Evolutionary conservation across 2,888 invertebrate genomes (phyloP).

Genomic region (Hofmannophila pseudospretella): DNA sequence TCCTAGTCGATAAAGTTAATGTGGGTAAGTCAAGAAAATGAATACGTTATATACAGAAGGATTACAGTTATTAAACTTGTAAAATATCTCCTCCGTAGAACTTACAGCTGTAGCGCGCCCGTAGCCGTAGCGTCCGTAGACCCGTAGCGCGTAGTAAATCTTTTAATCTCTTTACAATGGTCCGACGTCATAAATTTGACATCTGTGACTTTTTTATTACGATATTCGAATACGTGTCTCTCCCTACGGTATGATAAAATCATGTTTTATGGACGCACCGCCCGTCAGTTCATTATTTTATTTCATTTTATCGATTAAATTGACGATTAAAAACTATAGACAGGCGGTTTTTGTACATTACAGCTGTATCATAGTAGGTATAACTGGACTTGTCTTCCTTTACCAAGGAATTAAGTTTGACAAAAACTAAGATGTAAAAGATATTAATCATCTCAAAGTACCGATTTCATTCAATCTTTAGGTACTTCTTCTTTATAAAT

Average conservation of each 20-base stretch:
- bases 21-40: conserved; percentile 8
- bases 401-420: too few relatives aligned
- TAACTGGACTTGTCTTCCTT: too few relatives aligned
- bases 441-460: too few relatives aligned
- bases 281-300: conserved; percentile 71
- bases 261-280: conserved; percentile 67
- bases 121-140: conserved; percentile 29
- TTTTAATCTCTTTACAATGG: conserved; percentile 77
- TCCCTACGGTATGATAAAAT: conserved; percentile 75
- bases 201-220: conserved; percentile 77
- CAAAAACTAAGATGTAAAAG: too few relatives aligned
- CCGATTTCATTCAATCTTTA: too few relatives aligned
- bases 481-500: too few relatives aligned
- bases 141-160: conserved; percentile 62
- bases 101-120: conserved; percentile 31
- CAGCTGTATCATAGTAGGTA: conserved; percentile 19
- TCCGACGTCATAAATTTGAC: conserved; percentile 75
- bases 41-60: conserved; percentile 27
- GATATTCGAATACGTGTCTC: conserved; percentile 72
- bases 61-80: conserved; percentile 51
- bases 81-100: conserved; percentile 42
- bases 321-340: conserved; percentile 26
- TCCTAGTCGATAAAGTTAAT: background rate
- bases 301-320: conserved; percentile 64
- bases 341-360: conserved; percentile 17